Evolutionary conservation across 2,888 invertebrate genomes (phyloP), one percentile per base, ranked within the genome.

Genomic region (Lucinisca nassula): DNA sequence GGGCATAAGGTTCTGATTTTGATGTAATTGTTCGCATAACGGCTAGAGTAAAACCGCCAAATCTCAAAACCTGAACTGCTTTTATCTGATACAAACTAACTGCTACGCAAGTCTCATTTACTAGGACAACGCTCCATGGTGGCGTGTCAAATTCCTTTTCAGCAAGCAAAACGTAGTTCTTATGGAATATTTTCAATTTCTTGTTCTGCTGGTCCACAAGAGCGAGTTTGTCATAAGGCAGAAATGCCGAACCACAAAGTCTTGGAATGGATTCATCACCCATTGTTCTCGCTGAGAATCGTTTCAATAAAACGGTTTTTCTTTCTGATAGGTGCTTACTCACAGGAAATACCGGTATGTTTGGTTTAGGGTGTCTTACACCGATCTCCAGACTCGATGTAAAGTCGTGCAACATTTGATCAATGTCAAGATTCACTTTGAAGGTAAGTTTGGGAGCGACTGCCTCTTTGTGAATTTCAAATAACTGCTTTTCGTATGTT

Each of bases 391-490:
- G 67, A 35, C 35, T 67, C 3, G 32, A 17, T 6, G 67, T 67
- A 67, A 67, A 67, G 35, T 67, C 67, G 21, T 67, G 35, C 35
- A 67, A 35, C 67, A 67, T 67, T 35, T 67, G 67, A 67, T 67
- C 67, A 2, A 67, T 17, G 35, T 67, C 67, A 2, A 67, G 1
- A 21, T 35, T 35, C 3, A 67, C 35, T 30, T 67, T 67, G 21
- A 67, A 67, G 32, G 67, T 67, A 1, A 67, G 35, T 35, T 67
- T 67, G 1, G 67, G 67, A 6, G 67, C 67, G 2, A 24, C 24
- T 1, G 67, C 35, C 2, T 67, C 67, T 67, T 67, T 67, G 35
- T 67, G 67, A 35, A 67, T 21, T 67, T 67, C 67, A 35, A 67
- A 67, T 30, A 67, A 67, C 2, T 35, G 30, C 21, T 35, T 67